phyloP scores from a whole-genome alignment of 1,140 invertebrate genomes.

The Monomorium pharaonis region DNA sequence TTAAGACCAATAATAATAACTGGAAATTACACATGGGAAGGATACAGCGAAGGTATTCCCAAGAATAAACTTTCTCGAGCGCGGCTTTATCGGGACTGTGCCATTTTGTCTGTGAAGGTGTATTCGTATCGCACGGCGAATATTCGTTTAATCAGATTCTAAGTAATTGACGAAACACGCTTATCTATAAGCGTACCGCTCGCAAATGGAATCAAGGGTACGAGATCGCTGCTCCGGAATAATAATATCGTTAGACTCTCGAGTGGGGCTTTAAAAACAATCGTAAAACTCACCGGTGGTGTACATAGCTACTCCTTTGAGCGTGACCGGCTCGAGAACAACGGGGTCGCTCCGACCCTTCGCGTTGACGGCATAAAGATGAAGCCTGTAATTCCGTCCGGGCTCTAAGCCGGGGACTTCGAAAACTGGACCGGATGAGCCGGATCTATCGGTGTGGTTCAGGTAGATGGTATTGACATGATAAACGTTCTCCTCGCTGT shows the following conservation, averaged over 20 bases:
- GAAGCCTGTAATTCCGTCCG: slow-evolving; percentile 90
- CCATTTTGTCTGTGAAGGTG: slow-evolving; percentile 14
- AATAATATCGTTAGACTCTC: not conserved
- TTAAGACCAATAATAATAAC: slow-evolving; percentile 34
- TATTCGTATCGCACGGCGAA: not conserved
- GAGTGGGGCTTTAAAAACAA: not conserved
- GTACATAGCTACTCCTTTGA: slow-evolving; percentile 90
- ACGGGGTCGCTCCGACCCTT: slow-evolving; percentile 93
- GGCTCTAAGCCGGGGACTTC: slow-evolving; percentile 91
- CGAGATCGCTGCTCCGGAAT: not conserved
- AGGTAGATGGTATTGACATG: slow-evolving; percentile 78
- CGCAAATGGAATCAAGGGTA: not conserved
- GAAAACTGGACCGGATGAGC: slow-evolving; percentile 87
- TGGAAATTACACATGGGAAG: slow-evolving; percentile 14
- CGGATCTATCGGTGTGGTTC: slow-evolving; percentile 74
- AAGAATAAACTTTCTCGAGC: not conserved
- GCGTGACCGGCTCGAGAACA: slow-evolving; percentile 92
- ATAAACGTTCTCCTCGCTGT: slow-evolving; percentile 80
- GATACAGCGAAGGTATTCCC: not conserved
- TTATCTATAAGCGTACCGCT: not conserved
- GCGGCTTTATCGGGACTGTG: not conserved
- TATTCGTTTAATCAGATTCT: not conserved
- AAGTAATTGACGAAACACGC: not conserved
- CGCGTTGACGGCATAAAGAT: slow-evolving; percentile 92
- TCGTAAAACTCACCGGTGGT: slow-evolving; percentile 77